These are phyloP conservation scores for Aurelia coerulea DNA, from an alignment of 30 jellyfish, hydroid and myxozoan species.

Conservation along the genomic window DNA sequence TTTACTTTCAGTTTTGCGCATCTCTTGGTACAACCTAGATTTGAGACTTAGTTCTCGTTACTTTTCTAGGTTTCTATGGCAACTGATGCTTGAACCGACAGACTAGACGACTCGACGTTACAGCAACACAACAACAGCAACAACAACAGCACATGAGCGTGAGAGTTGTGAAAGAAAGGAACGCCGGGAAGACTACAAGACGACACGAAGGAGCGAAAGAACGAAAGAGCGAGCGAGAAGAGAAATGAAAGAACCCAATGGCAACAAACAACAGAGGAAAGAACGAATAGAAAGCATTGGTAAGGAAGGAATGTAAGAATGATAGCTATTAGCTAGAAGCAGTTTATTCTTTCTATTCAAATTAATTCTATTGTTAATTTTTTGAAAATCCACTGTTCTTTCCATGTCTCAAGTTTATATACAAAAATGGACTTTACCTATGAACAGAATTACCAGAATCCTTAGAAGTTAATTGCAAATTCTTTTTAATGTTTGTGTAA, in stretches of 20 bases:
- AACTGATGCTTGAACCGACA: conserved; percentile 31
- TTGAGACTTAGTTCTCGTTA: too few relatives aligned
- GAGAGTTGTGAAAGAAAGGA: conserved; percentile 57
- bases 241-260: background rate
- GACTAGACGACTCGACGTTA: conserved; percentile 48
- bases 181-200: conserved; percentile 39
- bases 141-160: conserved; percentile 53
- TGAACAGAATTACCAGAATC: too few relatives aligned
- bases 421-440: too few relatives aligned
- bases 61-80: background rate
- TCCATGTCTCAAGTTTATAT: too few relatives aligned
- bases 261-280: background rate
- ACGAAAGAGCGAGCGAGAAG: conserved; percentile 29
- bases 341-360: background rate
- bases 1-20: too few relatives aligned
- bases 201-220: conserved; percentile 13
- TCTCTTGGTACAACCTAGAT: too few relatives aligned
- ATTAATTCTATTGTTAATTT: too few relatives aligned
- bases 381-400: too few relatives aligned
- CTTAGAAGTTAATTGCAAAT: too few relatives aligned
- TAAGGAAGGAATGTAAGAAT: background rate
- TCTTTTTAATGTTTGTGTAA: too few relatives aligned
- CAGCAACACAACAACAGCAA: conserved; percentile 41
- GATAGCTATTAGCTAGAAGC: background rate
- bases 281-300: too few relatives aligned